Percentiles rank a stretch among this genome's conserved stretches.
Conservation (phyloP, 2,888 invertebrate genomes). For the Gari tellinella region DNA sequence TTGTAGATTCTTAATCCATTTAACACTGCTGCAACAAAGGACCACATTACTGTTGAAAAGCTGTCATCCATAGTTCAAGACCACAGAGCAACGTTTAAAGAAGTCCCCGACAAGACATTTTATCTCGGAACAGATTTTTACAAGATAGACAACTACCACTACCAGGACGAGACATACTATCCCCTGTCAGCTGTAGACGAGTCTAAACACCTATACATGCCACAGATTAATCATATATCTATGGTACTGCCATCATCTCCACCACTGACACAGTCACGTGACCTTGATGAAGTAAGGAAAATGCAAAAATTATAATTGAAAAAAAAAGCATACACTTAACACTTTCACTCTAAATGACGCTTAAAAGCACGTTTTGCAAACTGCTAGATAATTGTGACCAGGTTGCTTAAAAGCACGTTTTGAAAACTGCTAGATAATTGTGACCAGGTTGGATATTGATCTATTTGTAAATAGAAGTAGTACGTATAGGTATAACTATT, state of each 20-base stretch:
- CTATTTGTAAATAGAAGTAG: too few relatives aligned
- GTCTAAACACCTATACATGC: constrained; percentile 88
- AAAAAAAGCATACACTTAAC: too few relatives aligned
- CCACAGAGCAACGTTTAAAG: constrained; percentile 51
- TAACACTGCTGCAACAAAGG: constrained; percentile 88
- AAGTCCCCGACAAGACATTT: constrained; percentile 90
- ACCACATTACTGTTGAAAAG: constrained; percentile 81
- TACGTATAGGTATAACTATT: too few relatives aligned
- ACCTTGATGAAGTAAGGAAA: constrained; percentile 85
- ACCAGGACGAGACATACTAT: constrained; percentile 88
- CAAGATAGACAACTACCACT: constrained; percentile 92
- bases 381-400: too few relatives aligned
- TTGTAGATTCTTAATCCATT: constrained; percentile 88
- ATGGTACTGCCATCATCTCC: constrained; percentile 90
- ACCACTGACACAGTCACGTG: constrained; percentile 88
- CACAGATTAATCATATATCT: constrained; percentile 95
- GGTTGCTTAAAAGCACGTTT: too few relatives aligned
- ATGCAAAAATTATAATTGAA: too few relatives aligned
- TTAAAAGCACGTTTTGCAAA: too few relatives aligned
- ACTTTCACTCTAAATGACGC: too few relatives aligned
- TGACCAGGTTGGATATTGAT: too few relatives aligned
- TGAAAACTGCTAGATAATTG: too few relatives aligned
- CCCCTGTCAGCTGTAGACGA: constrained; percentile 86
- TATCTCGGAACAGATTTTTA: constrained; percentile 95
- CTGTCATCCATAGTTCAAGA: constrained; percentile 84